Evolutionary conservation across 2,113 vertebrate genomes (phyloP), one percentile per base, ranked within the genome.

Genomic region (Bubo blakistoni): DNA sequence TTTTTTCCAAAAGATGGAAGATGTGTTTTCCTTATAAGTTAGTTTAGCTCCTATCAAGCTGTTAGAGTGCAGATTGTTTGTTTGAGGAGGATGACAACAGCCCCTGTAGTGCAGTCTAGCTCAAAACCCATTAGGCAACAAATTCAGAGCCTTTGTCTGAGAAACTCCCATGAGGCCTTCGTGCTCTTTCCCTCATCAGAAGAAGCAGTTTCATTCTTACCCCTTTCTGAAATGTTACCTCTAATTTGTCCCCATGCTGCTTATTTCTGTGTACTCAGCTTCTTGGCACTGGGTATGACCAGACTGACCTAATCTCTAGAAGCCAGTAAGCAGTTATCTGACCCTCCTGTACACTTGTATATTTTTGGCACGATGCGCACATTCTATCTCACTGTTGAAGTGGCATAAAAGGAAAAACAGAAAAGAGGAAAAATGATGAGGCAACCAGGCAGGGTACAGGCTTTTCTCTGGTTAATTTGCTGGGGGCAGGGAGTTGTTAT

Each of bases 151-250:
- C 26, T 81, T 81, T 38, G 10, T 38, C 30, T 61, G 13, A 9
- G 42, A 70, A 72, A 21, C 24, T 40, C 8, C 1, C 16, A 5
- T 0, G 1, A 86, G 19, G 25, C 40, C 24, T 49, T 62, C 62
- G 21, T 66, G 14, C 38, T 83, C 11, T 46, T 88, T 83, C 34
- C 34, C 29, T 76, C 34, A 17, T 44, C 26, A 59, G 47, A 84
- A 79, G 47, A 11, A 85, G 30, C 59, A 63, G 10, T 78, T 96
- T 86, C 32, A 52, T 78, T 46, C 51, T 71, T 24, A 38, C 8
- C 7, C 4, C 24, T 69, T 81, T 42, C 26, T 52, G 65, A 67
- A 94, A 38, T 24, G 11, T 36, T 81, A 38, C 19, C 42, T 94
- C 34, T 57, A 7, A 10, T 72, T 83, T 81, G 46, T 47, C 44